Evolutionary conservation across 2,113 vertebrate genomes (phyloP), one percentile per base, ranked within the genome.

Genomic region (Gila orcuttii): DNA sequence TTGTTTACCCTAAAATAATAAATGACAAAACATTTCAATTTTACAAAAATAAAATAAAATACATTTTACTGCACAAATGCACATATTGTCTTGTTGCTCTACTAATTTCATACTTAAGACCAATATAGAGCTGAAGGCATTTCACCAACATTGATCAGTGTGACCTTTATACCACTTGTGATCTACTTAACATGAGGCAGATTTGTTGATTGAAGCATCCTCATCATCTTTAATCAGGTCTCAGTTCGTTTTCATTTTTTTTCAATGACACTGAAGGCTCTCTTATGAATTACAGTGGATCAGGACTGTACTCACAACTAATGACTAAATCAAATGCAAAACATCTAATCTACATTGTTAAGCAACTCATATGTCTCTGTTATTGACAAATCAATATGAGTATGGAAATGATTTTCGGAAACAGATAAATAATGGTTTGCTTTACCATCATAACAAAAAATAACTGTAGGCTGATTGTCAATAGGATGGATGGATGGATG

Each of bases 241-340:
- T 80, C 21, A 68, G 12, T 74, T 64, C 60, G 13, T 68, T 42
- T 28, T 45, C 0, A 2, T 62, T 79, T 42, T n/a, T 79, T 15
- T 62, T 6, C 45, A 57, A 57, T 71, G 19, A 78, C 9, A 33
- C 17, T 57, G 19, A 57, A 28, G 50, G 52, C 31, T 78, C 31
- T 78, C 21, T 25, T 60, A 25, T 42, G 21, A 42, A 17, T 79
- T 39, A 25, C 6, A 79, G 5, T n/a, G 19, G 10, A 60, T 57
- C 19, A 23, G 15, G 33, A 42, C 77, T 2, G 33, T 15, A 62
- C 57, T 60, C 11, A n/a, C 36, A 36, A 60, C 77, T 62, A 62
- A 79, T 79, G 57, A 79, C 23, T 79, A 17, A n/a, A 42, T 62
- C 12, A 62, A 79, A 79, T 42, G 12, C 23, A 79, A 60, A 62